phyloP scores from a whole-genome alignment of 2,113 vertebrate species.

The Sceloporus undulatus region DNA sequence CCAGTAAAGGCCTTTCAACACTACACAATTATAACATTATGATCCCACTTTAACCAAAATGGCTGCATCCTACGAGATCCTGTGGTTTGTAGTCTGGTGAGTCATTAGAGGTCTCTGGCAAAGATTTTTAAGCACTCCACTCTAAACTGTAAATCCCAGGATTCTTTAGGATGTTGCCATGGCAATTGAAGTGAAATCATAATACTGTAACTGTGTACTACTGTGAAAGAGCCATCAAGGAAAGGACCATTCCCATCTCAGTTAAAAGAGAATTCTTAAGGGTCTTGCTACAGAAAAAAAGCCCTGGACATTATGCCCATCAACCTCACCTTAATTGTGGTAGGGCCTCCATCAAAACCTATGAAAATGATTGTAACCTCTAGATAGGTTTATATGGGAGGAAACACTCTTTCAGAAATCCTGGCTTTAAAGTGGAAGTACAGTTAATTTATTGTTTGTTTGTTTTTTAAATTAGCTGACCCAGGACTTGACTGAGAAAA shows the following conservation, averaged over 20 bases:
- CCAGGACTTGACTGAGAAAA: not conserved
- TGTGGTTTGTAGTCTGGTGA: too few relatives aligned
- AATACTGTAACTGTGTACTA: not conserved
- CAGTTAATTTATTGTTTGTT: too few relatives aligned
- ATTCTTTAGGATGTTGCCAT: too few relatives aligned
- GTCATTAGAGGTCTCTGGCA: too few relatives aligned
- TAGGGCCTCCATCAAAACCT: not conserved
- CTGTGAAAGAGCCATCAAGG: not conserved
- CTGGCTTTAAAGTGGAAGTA: too few relatives aligned
- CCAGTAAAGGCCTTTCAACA: too few relatives aligned
- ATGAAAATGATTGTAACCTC: not conserved
- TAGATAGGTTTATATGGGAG: not conserved
- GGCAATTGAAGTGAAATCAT: too few relatives aligned
- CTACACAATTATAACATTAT: too few relatives aligned
- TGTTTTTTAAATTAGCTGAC: not conserved
- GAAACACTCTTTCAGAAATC: too few relatives aligned
- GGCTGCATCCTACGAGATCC: too few relatives aligned
- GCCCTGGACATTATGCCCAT: not conserved
- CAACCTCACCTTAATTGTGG: not conserved
- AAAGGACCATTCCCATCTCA: not conserved
- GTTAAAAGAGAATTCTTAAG: not conserved
- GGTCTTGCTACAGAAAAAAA: not conserved
- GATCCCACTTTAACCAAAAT: too few relatives aligned
- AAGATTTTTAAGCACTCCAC: not conserved
- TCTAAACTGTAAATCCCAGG: not conserved